Evolutionary conservation across 2,888 invertebrate species (phyloP), one percentile per base, ranked within the genome.

Genomic region (Dromius quadrimaculatus): DNA sequence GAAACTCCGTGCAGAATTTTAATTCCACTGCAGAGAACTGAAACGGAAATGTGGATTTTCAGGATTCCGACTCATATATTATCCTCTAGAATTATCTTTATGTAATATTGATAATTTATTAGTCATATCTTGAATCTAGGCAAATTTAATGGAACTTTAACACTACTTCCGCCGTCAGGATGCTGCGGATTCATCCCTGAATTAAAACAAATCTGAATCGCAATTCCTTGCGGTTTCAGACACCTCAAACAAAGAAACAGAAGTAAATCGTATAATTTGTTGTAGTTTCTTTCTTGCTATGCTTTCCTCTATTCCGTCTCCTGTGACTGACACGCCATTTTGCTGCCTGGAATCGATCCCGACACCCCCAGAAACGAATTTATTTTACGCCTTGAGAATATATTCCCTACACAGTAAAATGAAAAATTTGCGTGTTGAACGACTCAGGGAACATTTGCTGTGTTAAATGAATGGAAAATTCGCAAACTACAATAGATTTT

Each of bases 381-480:
- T 54, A 54, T 54, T 54, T 54, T 28, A 54, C 50, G 50, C 50
- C 32, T 15, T 54, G 50, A 28, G 32, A 54, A 54, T 47, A 47
- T 5, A 20, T 20, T 54, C 8, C 22, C 47, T 28, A 54, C 50
- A 13, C 50, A 54, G 23, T 28, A 54, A 54, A 54, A 54, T 54
- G 50, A 54, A 54, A 54, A 54, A 54, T 54, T 54, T 28, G 6
- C 28, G 32, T 54, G 50, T 54, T 28, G 50, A 54, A 54, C 50
- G 50, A 54, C 28, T 54, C 50, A 6, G 23, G 28, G 50, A 54
- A 54, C 50, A 54, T 54, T 54, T 54, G 32, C 50, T 15, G 61
- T 36, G 61, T 19, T 61, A 61, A 61, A 61, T 61, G 61, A 61
- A 61, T 41, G 61, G 61, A 61, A 61, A 61, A 61, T 61, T 20